These are phyloP conservation scores for Poeciliopsis retropinna DNA, from an alignment of 2,113 vertebrate genomes.

Conservation along the genomic window DNA sequence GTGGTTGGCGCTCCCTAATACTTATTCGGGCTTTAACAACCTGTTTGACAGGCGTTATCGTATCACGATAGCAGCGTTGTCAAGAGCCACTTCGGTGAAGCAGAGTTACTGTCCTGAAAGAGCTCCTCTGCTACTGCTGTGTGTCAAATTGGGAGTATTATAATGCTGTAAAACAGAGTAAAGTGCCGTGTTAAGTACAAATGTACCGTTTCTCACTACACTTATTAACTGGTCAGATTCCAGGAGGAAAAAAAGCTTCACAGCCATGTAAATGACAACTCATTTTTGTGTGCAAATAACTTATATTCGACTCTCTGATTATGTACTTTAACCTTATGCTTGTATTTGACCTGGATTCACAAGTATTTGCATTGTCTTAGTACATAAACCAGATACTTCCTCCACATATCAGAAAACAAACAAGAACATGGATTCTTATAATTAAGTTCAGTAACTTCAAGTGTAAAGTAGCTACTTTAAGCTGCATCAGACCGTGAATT, in stretches of 20 bases:
- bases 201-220: neutral
- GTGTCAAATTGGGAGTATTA: too few species aligned
- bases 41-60: neutral
- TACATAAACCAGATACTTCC: neutral
- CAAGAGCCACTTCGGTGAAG: neutral
- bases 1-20: neutral
- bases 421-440: constrained; percentile 9
- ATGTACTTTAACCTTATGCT: neutral
- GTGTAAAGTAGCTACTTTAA: neutral
- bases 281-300: neutral
- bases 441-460: too few species aligned
- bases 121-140: neutral
- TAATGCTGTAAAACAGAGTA: too few species aligned
- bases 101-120: neutral
- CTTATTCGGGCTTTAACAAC: neutral
- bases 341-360: neutral
- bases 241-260: neutral
- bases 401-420: neutral
- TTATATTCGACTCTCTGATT: neutral
- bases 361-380: neutral
- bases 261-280: neutral
- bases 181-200: neutral
- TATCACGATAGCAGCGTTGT: neutral
- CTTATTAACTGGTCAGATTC: neutral
- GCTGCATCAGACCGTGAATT: neutral